A percentile compares a stretch with the other conserved stretches of the same genome.
These are phyloP conservation scores for Eucera pruinosa DNA, from an alignment of 2,888 invertebrate species.

Conservation along the genomic window DNA sequence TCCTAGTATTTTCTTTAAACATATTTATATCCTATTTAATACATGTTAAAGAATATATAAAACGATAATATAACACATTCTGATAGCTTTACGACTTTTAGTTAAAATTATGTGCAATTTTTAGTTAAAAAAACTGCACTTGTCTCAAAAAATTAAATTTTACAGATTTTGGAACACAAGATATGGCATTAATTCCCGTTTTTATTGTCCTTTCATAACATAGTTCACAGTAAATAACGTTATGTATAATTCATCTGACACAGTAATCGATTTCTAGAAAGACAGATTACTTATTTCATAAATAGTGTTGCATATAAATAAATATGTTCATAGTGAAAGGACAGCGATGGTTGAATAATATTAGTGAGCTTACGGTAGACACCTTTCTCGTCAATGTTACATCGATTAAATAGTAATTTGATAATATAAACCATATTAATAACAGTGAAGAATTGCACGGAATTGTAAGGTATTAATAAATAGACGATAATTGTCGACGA, in stretches of 20 bases:
- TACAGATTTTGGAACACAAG: background rate
- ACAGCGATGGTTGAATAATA: conserved; percentile 49
- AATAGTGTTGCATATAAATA: conserved; percentile 65
- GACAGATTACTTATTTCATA: conserved; percentile 60
- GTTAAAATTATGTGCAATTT: too few species aligned
- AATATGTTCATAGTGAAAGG: conserved; percentile 60
- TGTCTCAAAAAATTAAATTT: too few species aligned
- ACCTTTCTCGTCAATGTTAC: conserved; percentile 22
- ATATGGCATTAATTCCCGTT: conserved; percentile 65
- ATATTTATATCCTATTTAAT: too few species aligned
- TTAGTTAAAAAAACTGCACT: too few species aligned
- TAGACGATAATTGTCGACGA: conserved; percentile 38
- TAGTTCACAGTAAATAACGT: conserved; percentile 76
- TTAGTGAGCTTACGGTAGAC: conserved; percentile 49
- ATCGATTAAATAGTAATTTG: conserved; percentile 20
- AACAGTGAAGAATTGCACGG: conserved; percentile 40
- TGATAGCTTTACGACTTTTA: too few species aligned
- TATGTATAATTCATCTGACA: conserved; percentile 67
- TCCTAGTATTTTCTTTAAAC: too few species aligned
- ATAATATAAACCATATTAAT: conserved; percentile 12
- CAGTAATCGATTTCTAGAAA: conserved; percentile 63
- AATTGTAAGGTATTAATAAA: conserved; percentile 35
- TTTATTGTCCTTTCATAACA: conserved; percentile 76
- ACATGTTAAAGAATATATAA: too few species aligned
- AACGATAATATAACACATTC: too few species aligned